These are phyloP conservation scores for Melanotaenia boesemani DNA, from an alignment of 2,797 vertebrate species.

Conservation along the genomic window DNA sequence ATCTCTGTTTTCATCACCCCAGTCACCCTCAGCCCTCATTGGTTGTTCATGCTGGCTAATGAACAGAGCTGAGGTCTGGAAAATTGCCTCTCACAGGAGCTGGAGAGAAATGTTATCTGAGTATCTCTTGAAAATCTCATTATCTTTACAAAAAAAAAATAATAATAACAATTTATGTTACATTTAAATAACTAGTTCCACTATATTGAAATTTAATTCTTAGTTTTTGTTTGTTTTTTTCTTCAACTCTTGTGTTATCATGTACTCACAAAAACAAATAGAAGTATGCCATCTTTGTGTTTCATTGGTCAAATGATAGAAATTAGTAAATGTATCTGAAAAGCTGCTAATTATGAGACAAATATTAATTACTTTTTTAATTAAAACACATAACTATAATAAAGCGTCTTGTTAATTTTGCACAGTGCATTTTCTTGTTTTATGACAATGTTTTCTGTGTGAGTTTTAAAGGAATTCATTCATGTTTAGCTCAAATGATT, in stretches of 20 bases:
- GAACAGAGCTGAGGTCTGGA: conserved; percentile 63
- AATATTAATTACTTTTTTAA: background rate
- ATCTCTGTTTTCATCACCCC: conserved; percentile 59
- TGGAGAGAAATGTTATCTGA: background rate
- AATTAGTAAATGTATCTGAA: background rate
- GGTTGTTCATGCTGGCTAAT: conserved; percentile 60
- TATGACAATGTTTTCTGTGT: background rate
- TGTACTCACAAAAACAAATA: background rate
- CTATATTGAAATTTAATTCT: conserved; percentile 2
- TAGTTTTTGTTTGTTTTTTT: background rate
- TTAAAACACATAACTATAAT: background rate
- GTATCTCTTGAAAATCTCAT: conserved; percentile 47
- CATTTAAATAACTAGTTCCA: conserved; percentile 26
- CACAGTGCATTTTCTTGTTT: background rate
- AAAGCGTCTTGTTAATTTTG: too few species aligned
- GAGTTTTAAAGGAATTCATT: background rate
- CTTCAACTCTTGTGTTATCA: background rate
- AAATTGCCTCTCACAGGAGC: conserved; percentile 55
- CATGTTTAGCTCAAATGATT: background rate
- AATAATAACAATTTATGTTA: conserved; percentile 39
- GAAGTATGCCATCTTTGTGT: background rate
- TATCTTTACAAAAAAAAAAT: conserved; percentile 32
- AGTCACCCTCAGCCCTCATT: conserved; percentile 42
- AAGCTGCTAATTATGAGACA: background rate
- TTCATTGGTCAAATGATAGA: too few species aligned